These are phyloP conservation scores for Atherinomorus stipes DNA, from an alignment of 2,113 vertebrate genomes.

Conservation along the genomic window DNA sequence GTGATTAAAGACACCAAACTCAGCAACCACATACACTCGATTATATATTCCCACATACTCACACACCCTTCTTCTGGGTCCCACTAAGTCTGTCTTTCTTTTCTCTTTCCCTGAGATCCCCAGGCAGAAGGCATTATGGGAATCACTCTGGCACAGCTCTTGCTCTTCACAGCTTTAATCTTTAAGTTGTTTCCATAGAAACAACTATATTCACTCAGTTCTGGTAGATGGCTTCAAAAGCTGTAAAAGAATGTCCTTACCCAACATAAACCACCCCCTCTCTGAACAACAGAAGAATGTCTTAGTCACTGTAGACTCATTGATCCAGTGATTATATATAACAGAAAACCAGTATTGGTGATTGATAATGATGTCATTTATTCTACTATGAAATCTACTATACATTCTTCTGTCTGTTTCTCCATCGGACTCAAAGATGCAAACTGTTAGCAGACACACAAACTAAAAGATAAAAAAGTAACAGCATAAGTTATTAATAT, in stretches of 20 bases:
- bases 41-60: constrained; percentile 4
- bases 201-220: constrained; percentile 71
- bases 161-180: constrained; percentile 80
- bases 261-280: constrained; percentile 33
- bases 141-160: constrained; percentile 73
- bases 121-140: constrained; percentile 77
- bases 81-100: constrained; percentile 42
- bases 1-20: constrained; percentile 51
- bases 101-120: constrained; percentile 71
- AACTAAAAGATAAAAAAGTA: not conserved
- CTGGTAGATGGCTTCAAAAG: constrained; percentile 59
- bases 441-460: constrained; percentile 2
- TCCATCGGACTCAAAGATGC: constrained; percentile 4
- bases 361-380: constrained; percentile 14
- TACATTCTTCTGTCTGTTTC: not conserved
- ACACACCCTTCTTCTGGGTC: constrained; percentile 33
- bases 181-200: constrained; percentile 88
- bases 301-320: constrained; percentile 47
- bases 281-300: constrained; percentile 25
- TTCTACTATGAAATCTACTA: not conserved
- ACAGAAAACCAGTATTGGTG: constrained; percentile 30
- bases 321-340: constrained; percentile 55
- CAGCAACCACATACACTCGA: constrained; percentile 5
- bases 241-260: constrained; percentile 56
- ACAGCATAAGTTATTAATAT: constrained; percentile 17